Evolutionary conservation across 2,113 vertebrate species (phyloP).

Genomic region (Amia ocellicauda): DNA sequence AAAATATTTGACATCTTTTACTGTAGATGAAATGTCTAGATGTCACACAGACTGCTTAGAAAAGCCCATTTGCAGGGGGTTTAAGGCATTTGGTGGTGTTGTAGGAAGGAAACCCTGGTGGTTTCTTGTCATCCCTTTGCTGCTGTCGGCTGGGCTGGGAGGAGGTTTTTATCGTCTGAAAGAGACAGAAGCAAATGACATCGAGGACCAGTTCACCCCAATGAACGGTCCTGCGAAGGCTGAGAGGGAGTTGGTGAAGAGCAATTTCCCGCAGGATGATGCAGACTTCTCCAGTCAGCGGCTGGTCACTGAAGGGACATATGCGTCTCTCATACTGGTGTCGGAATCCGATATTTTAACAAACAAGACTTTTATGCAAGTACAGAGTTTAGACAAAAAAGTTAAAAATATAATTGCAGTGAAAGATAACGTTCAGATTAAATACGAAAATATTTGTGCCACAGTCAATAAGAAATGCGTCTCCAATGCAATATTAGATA

Average conservation of each 20-base stretch:
- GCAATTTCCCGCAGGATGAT: slow-evolving; percentile 53
- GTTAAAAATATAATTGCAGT: slow-evolving; percentile 39
- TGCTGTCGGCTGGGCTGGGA: slow-evolving; percentile 58
- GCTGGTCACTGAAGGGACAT: slow-evolving; percentile 55
- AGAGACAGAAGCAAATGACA: slow-evolving; percentile 49
- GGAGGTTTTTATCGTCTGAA: slow-evolving; percentile 61
- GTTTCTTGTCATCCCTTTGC: slow-evolving; percentile 61
- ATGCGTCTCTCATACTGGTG: slow-evolving; percentile 58
- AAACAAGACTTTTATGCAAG: slow-evolving; percentile 38
- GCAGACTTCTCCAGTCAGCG: slow-evolving; percentile 62
- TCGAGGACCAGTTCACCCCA: slow-evolving; percentile 75
- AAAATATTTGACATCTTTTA: no score
- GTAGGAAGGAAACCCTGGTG: slow-evolving; percentile 68
- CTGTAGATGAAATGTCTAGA: no score
- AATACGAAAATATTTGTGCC: slow-evolving; percentile 51
- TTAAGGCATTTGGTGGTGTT: slow-evolving; percentile 49
- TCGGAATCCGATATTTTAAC: slow-evolving; percentile 43
- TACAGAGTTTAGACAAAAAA: slow-evolving; percentile 47
- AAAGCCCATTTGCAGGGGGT: slow-evolving; percentile 52
- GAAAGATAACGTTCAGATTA: slow-evolving; percentile 23
- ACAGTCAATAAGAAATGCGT: slow-evolving; percentile 37
- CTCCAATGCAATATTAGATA: slow-evolving; percentile 45
- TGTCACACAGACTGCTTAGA: slow-evolving; percentile 62
- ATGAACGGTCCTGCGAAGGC: slow-evolving; percentile 62
- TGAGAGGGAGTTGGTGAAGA: slow-evolving; percentile 62